A percentile compares a stretch with the other conserved stretches of the same genome.
Conservation (phyloP, 2,797 vertebrate species). For the Notamacropus eugenii region DNA sequence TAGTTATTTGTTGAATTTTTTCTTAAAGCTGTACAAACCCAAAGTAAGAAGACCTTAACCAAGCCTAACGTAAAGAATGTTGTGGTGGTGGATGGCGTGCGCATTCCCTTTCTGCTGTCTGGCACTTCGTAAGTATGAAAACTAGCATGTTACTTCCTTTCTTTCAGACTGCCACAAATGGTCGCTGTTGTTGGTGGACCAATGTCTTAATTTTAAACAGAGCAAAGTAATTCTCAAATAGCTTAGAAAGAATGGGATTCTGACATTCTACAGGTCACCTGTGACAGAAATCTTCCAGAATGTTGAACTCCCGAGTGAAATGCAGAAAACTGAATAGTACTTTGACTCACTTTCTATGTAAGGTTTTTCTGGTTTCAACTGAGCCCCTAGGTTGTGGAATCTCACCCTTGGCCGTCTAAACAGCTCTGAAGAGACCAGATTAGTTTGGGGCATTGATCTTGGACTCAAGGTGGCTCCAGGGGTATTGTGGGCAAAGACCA, state of each 20-base stretch:
- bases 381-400: constrained; percentile 38
- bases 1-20: constrained; percentile 52
- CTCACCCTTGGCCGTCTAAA: neutral
- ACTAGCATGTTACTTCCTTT: neutral
- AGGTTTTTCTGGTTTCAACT: constrained; percentile 6
- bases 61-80: constrained; percentile 93
- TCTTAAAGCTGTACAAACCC: constrained; percentile 86
- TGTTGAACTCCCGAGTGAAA: constrained; percentile 31
- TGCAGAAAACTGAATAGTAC: constrained; percentile 11
- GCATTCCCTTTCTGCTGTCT: constrained; percentile 93
- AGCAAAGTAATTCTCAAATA: neutral
- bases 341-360: constrained; percentile 42
- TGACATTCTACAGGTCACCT: neutral
- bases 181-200: constrained; percentile 25
- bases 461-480: neutral
- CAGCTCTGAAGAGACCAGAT: neutral
- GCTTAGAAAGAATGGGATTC: neutral
- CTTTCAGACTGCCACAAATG: constrained; percentile 12
- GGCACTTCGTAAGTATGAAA: constrained; percentile 92
- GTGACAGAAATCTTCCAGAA: neutral
- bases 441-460: neutral
- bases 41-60: constrained; percentile 92
- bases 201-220: constrained; percentile 12
- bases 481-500: neutral
- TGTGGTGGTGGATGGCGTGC: constrained; percentile 95